Conservation (phyloP, 1,140 invertebrate genomes). For the Micrasema minimum region DNA sequence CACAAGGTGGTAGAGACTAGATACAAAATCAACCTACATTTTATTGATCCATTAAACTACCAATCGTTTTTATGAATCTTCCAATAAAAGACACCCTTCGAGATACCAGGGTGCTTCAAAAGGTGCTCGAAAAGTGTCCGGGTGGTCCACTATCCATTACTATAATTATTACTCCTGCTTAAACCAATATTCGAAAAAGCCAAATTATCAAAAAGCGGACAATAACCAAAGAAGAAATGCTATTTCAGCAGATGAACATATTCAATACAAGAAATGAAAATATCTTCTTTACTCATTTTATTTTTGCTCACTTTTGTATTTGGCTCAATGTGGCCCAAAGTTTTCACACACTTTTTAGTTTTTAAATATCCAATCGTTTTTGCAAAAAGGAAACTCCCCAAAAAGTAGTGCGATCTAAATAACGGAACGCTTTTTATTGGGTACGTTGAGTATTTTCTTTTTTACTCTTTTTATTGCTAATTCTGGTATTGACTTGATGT, state of each 20-base stretch:
- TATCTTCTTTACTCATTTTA: too few relatives aligned
- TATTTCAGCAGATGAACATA: background rate
- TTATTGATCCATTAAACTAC: background rate
- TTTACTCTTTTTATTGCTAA: background rate
- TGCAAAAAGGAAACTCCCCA: too few relatives aligned
- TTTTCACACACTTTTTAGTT: too few relatives aligned
- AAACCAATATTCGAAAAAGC: background rate
- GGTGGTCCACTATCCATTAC: constrained; percentile 25
- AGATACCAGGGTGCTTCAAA: constrained; percentile 1
- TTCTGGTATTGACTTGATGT: background rate
- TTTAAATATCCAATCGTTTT: too few relatives aligned
- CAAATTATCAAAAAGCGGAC: background rate
- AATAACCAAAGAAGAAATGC: background rate
- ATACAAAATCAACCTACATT: too few relatives aligned
- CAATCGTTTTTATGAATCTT: too few relatives aligned
- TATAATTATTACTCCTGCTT: constrained; percentile 21
- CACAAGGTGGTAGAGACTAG: too few relatives aligned
- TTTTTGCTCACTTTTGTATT: too few relatives aligned
- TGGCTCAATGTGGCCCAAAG: too few relatives aligned
- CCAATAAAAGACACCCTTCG: constrained; percentile 6
- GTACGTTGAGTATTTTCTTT: constrained; percentile 3
- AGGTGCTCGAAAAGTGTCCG: background rate
- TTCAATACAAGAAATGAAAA: too few relatives aligned
- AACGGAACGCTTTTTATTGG: background rate
- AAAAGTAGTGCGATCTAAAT: too few relatives aligned